Conservation (phyloP, 2,797 vertebrate genomes). For the Hydrophis major region DNA sequence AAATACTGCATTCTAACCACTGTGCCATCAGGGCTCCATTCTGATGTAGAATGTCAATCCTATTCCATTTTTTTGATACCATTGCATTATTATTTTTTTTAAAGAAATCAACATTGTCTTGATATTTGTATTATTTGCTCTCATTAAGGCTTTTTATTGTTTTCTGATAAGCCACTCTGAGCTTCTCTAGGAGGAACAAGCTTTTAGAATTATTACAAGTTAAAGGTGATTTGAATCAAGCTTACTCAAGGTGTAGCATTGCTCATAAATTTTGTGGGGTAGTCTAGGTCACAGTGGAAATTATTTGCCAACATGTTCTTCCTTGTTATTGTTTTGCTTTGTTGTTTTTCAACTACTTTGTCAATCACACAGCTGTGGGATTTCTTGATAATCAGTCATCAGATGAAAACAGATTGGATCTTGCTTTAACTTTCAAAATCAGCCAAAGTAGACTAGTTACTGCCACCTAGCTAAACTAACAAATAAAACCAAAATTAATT, state of each 20-base stretch:
- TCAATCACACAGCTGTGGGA: not conserved
- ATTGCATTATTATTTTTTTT: not conserved
- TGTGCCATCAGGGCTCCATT: not conserved
- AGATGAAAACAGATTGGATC: not conserved
- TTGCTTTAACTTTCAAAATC: not conserved
- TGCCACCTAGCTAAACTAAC: not conserved
- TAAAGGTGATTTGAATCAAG: not conserved
- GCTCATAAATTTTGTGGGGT: not conserved
- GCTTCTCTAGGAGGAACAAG: not conserved
- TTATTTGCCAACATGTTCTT: not conserved
- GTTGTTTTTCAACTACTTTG: not conserved
- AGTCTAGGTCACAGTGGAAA: not conserved
- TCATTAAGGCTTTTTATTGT: not conserved
- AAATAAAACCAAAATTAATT: not conserved
- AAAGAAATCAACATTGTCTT: not conserved
- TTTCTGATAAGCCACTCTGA: not conserved
- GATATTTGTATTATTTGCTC: not conserved
- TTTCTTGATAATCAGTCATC: not conserved
- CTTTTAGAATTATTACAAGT: not conserved
- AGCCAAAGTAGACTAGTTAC: not conserved
- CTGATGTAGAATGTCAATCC: not conserved
- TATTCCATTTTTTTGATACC: not conserved
- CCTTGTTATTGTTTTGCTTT: not conserved
- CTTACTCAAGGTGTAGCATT: not conserved
- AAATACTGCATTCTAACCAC: not conserved